These are phyloP conservation scores for Odontamblyopus lacepedii DNA, from an alignment of 2,797 vertebrate species.

Conservation along the genomic window DNA sequence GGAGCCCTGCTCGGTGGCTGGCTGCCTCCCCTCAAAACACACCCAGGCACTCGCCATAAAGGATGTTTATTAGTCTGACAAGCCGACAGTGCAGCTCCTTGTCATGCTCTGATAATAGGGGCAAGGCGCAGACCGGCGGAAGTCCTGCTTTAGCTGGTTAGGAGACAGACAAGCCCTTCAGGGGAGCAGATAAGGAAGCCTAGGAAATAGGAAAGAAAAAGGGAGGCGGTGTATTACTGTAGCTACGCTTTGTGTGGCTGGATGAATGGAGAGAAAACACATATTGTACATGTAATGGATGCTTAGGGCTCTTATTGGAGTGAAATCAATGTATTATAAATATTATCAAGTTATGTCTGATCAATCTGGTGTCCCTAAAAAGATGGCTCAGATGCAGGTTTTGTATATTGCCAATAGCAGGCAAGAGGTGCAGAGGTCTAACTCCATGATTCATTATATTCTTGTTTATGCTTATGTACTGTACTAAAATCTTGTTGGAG, in stretches of 20 bases:
- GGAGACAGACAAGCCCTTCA: conserved; percentile 65
- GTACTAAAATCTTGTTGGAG: too few relatives aligned
- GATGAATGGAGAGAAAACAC: conserved; percentile 12
- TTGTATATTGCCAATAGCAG: neutral
- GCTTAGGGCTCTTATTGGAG: neutral
- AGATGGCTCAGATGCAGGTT: neutral
- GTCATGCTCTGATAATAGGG: conserved; percentile 74
- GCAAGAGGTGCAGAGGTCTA: too few relatives aligned
- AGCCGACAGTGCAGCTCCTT: conserved; percentile 71
- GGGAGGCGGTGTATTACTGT: conserved; percentile 25
- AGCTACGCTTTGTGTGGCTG: conserved; percentile 21
- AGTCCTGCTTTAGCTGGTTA: conserved; percentile 61
- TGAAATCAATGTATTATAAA: neutral
- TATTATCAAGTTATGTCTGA: too few relatives aligned
- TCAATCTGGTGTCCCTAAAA: too few relatives aligned
- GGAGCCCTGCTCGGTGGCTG: conserved; percentile 56
- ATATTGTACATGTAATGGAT: neutral
- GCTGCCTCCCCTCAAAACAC: conserved; percentile 59
- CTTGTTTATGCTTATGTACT: too few relatives aligned
- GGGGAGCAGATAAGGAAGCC: conserved; percentile 50
- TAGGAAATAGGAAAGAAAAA: conserved; percentile 33
- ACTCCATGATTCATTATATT: too few relatives aligned
- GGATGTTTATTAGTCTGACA: conserved; percentile 76
- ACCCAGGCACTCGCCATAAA: conserved; percentile 66
- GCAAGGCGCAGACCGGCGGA: conserved; percentile 50